Evolutionary conservation across 2,113 vertebrate genomes (phyloP).

Genomic region (Xiphophorus hellerii): DNA sequence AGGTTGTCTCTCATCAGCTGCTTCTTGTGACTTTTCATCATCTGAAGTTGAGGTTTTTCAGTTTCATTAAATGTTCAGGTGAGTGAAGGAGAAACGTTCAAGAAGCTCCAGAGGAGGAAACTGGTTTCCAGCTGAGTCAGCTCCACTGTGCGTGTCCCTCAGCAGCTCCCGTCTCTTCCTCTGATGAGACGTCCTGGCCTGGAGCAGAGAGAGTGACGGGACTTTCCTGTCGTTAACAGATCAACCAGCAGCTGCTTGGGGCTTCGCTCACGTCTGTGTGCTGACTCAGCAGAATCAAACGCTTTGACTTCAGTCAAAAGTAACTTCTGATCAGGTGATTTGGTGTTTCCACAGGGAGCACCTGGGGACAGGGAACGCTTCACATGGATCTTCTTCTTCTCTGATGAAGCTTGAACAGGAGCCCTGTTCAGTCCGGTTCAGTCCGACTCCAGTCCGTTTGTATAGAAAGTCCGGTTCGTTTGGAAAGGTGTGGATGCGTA

Average conservation of each 20-base stretch:
- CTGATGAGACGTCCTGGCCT: background rate
- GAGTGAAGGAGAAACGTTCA: background rate
- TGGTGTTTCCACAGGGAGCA: too few relatives aligned
- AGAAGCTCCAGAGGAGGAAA: constrained; percentile 18
- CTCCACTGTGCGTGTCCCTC: background rate
- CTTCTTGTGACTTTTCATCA: too few relatives aligned
- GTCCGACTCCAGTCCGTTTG: too few relatives aligned
- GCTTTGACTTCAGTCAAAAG: background rate
- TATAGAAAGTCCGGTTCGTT: too few relatives aligned
- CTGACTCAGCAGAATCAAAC: constrained; percentile 1
- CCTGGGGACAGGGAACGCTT: too few relatives aligned
- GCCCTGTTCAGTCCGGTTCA: too few relatives aligned
- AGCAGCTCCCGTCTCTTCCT: constrained; percentile 35
- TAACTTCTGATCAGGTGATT: background rate
- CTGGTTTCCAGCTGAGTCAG: constrained; percentile 39
- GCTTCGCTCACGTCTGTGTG: background rate
- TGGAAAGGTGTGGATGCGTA: too few relatives aligned
- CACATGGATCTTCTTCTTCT: background rate
- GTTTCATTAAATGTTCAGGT: too few relatives aligned
- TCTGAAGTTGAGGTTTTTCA: too few relatives aligned
- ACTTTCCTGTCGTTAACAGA: background rate
- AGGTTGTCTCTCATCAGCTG: background rate
- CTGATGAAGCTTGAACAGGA: background rate
- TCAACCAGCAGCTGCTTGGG: background rate
- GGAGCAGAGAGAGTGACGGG: constrained; percentile 12